Percentiles rank a stretch among this genome's conserved stretches.
Evolutionary conservation across 1,140 invertebrate genomes (phyloP).

Genomic region (Drosophila azteca): DNA sequence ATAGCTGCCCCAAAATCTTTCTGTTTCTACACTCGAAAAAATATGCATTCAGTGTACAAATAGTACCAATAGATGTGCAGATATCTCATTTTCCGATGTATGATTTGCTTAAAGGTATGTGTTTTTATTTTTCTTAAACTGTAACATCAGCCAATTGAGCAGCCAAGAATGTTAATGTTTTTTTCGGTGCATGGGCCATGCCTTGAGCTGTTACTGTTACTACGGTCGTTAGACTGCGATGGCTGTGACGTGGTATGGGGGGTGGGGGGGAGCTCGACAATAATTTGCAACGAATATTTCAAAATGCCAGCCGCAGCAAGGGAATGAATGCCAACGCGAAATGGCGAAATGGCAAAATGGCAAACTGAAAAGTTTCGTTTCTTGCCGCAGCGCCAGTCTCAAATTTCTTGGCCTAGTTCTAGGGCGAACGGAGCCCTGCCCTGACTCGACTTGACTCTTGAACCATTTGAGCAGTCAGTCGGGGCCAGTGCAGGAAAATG

Average conservation of each 20-base stretch:
- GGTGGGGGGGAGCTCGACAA: slow-evolving; percentile 21
- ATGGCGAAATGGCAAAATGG: slow-evolving; percentile 65
- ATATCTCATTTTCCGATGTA: too few relatives aligned
- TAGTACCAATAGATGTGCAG: too few relatives aligned
- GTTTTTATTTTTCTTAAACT: neutral
- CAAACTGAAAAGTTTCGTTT: slow-evolving; percentile 41
- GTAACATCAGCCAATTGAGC: neutral
- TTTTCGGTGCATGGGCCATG: slow-evolving; percentile 16
- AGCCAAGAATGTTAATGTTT: neutral
- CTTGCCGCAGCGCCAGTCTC: slow-evolving; percentile 14
- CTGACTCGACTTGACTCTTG: slow-evolving; percentile 13
- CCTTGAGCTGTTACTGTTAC: slow-evolving; percentile 31
- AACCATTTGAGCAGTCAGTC: slow-evolving; percentile 28
- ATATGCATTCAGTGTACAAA: too few relatives aligned
- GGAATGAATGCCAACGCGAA: slow-evolving; percentile 58
- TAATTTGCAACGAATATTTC: slow-evolving; percentile 74
- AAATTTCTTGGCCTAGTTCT: slow-evolving; percentile 47
- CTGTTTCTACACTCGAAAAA: slow-evolving; percentile 9
- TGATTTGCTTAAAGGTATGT: neutral
- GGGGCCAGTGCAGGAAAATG: slow-evolving; percentile 5
- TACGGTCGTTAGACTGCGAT: slow-evolving; percentile 66
- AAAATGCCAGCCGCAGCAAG: slow-evolving; percentile 74
- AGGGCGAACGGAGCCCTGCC: neutral
- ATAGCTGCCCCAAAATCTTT: slow-evolving; percentile 19
- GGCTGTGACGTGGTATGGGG: neutral